Evolutionary conservation across 1,140 invertebrate species (phyloP).

Genomic region (Diabrotica undecimpunctata): DNA sequence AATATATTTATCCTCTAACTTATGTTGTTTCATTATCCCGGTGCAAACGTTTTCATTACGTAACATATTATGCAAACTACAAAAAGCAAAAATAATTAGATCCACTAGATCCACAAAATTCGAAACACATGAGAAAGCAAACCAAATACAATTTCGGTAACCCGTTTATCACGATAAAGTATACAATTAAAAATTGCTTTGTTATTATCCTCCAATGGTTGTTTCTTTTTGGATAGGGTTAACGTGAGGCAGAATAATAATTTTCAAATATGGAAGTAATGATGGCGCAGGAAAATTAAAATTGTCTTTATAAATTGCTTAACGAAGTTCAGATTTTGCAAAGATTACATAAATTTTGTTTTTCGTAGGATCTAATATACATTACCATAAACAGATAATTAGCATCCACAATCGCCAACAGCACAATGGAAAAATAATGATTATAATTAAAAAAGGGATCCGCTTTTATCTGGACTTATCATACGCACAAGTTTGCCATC

Average conservation of each 20-base stretch:
- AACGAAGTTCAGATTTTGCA: conserved; percentile 7
- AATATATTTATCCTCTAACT: neutral
- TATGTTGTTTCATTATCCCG: neutral
- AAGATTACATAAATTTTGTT: conserved; percentile 44
- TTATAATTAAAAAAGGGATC: conserved; percentile 50
- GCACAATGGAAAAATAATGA: conserved; percentile 47
- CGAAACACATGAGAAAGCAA: conserved; percentile 27
- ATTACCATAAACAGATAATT: conserved; percentile 47
- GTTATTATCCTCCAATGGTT: conserved; percentile 1
- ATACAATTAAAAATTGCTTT: no score
- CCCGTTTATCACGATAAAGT: conserved; percentile 42
- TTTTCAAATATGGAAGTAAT: conserved; percentile 10
- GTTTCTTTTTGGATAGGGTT: conserved; percentile 23
- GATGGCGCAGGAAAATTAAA: conserved; percentile 7
- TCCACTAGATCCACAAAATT: no score
- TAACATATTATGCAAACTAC: conserved; percentile 34
- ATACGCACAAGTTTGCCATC: conserved; percentile 50
- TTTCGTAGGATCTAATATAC: conserved; percentile 49
- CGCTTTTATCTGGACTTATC: conserved; percentile 39
- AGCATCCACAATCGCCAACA: conserved; percentile 51
- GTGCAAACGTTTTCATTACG: conserved; percentile 16
- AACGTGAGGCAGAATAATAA: conserved; percentile 30
- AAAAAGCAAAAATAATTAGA: conserved; percentile 22
- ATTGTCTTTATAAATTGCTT: conserved; percentile 3
- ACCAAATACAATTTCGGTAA: conserved; percentile 48